These are phyloP conservation scores for Dendroctonus ponderosae DNA, from an alignment of 1,140 invertebrate genomes.

Conservation along the genomic window DNA sequence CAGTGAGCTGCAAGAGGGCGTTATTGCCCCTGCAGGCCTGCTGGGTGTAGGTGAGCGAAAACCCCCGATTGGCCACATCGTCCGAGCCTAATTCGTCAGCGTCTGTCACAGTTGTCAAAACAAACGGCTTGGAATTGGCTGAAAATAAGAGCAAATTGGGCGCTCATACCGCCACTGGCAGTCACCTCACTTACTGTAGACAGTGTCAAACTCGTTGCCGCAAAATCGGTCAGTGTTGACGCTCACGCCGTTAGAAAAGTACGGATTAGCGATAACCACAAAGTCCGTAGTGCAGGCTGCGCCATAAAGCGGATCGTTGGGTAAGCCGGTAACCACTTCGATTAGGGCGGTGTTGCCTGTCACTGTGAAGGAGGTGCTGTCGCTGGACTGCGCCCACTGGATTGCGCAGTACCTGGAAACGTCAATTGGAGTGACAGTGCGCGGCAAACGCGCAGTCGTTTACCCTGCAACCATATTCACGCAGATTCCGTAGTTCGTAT, in stretches of 20 bases:
- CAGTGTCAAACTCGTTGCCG: conserved; percentile 65
- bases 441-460: background rate
- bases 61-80: conserved; percentile 71
- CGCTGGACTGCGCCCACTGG: conserved; percentile 57
- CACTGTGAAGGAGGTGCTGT: conserved; percentile 67
- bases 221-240: conserved; percentile 67
- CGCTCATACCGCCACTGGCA: background rate
- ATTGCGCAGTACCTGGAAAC: conserved; percentile 59
- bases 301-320: conserved; percentile 9
- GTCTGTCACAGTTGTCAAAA: conserved; percentile 70
- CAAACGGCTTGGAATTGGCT: conserved; percentile 68
- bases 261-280: conserved; percentile 71
- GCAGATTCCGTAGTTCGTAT: conserved; percentile 75
- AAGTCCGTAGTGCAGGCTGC: conserved; percentile 66
- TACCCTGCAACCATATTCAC: conserved; percentile 62
- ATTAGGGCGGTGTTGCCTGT: conserved; percentile 56
- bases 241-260: conserved; percentile 49
- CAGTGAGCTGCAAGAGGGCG: background rate
- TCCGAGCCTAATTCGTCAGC: conserved; percentile 46
- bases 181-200: conserved; percentile 57
- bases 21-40: conserved; percentile 55
- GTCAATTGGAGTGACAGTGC: background rate
- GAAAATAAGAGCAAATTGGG: conserved; percentile 42
- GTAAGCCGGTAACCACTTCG: conserved; percentile 47
- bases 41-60: conserved; percentile 68